Percentiles rank a stretch among this genome's conserved stretches.
Evolutionary conservation across 2,113 vertebrate species (phyloP).

Genomic region (Equus przewalskii): DNA sequence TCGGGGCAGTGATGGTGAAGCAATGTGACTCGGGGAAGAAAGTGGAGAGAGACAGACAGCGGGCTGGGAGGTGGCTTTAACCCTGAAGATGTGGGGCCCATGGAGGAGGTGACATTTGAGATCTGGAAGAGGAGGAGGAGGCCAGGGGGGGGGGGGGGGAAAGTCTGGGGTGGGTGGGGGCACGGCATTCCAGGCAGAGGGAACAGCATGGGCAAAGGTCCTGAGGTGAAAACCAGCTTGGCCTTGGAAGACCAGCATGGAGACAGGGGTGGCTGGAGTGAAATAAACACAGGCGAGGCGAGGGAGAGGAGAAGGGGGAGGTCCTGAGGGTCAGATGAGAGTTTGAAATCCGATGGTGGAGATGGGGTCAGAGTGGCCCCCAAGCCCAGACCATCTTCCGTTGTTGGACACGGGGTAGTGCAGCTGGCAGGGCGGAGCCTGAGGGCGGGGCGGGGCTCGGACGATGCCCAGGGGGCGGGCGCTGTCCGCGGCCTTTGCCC

Average conservation of each 20-base stretch:
- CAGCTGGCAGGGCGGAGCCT: neutral
- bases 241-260: neutral
- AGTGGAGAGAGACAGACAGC: neutral
- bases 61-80: neutral
- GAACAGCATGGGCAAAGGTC: neutral
- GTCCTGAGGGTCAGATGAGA: neutral
- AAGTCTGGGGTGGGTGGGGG: neutral
- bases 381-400: neutral
- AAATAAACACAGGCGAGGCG: neutral
- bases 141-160: accelerated
- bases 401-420: neutral
- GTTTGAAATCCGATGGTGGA: neutral
- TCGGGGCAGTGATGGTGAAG: neutral
- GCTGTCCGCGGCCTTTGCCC: neutral
- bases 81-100: neutral
- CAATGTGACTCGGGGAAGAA: neutral
- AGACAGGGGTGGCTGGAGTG: neutral
- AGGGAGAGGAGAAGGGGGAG: neutral
- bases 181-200: neutral
- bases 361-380: neutral
- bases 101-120: slow-evolving; percentile 1
- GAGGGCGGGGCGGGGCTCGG: neutral
- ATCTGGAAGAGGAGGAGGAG: neutral
- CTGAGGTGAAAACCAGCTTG: neutral
- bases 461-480: neutral